A percentile compares a stretch with the other conserved stretches of the same genome.
Evolutionary conservation across 2,797 vertebrate species (phyloP).

Genomic region (Amphiprion clarkii): DNA sequence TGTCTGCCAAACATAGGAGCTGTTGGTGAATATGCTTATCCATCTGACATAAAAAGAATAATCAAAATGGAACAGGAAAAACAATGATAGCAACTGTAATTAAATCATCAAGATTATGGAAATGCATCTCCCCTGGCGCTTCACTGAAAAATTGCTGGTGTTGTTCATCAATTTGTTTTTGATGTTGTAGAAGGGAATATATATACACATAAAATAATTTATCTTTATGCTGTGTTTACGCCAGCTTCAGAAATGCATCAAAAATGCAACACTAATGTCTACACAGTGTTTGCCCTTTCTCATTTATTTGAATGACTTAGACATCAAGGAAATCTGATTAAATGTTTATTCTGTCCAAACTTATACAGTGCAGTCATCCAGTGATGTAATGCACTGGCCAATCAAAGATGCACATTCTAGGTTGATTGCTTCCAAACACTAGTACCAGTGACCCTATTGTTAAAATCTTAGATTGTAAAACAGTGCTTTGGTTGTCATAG

Average conservation of each 20-base stretch:
- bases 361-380: too few species aligned
- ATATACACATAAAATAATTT: too few species aligned
- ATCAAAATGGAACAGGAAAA: conserved; percentile 11
- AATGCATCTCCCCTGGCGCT: conserved; percentile 10
- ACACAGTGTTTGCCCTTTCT: background rate
- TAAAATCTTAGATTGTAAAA: too few species aligned
- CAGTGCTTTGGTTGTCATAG: too few species aligned
- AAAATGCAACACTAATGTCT: background rate
- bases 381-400: too few species aligned
- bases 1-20: conserved; percentile 59
- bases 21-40: conserved; percentile 51
- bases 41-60: conserved; percentile 18
- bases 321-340: too few species aligned
- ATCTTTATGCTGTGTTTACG: background rate
- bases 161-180: background rate
- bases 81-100: background rate
- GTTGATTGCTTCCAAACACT: too few species aligned
- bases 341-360: too few species aligned
- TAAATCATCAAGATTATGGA: conserved; percentile 32
- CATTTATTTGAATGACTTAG: background rate
- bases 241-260: background rate
- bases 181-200: background rate
- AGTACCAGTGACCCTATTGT: too few species aligned
- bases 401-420: too few species aligned
- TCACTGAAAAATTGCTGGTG: background rate